Evolutionary conservation across 2,797 vertebrate genomes (phyloP).

Genomic region (Melanotaenia pygmaea): DNA sequence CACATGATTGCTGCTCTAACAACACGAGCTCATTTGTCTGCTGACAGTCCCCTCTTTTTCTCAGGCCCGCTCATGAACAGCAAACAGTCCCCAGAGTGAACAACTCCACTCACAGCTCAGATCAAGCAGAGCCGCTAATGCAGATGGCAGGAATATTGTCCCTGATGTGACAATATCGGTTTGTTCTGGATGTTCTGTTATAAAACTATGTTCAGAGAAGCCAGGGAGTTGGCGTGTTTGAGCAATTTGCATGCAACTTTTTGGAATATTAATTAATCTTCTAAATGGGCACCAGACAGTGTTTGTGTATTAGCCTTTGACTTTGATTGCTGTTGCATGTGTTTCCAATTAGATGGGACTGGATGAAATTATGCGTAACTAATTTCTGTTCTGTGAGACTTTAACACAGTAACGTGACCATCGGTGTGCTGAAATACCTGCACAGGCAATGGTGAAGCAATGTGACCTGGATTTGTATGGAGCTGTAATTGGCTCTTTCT

Average conservation of each 20-base stretch:
- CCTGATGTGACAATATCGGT: constrained; percentile 57
- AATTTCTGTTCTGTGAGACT: neutral
- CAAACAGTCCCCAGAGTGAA: constrained; percentile 60
- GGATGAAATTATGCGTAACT: constrained; percentile 23
- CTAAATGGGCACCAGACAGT: constrained; percentile 32
- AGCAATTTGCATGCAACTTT: constrained; percentile 31
- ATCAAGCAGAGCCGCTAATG: constrained; percentile 56
- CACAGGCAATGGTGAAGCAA: neutral
- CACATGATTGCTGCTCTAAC: constrained; percentile 67
- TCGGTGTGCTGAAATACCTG: neutral
- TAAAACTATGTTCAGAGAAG: constrained; percentile 29
- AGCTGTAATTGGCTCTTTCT: neutral
- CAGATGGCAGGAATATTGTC: constrained; percentile 45
- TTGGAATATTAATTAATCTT: constrained; percentile 55
- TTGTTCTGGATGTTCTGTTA: constrained; percentile 60
- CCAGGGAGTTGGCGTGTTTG: constrained; percentile 1
- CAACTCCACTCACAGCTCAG: constrained; percentile 36
- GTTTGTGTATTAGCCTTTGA: constrained; percentile 38
- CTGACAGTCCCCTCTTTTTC: constrained; percentile 53
- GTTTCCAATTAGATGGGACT: constrained; percentile 48
- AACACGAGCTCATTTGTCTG: constrained; percentile 59
- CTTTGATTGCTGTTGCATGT: constrained; percentile 19
- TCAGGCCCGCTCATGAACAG: constrained; percentile 62
- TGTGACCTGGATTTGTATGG: neutral
- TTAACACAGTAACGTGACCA: neutral